Evolutionary conservation across 2,797 vertebrate genomes (phyloP), one percentile per base, ranked within the genome.

Genomic region (Lycodopsis pacificus): DNA sequence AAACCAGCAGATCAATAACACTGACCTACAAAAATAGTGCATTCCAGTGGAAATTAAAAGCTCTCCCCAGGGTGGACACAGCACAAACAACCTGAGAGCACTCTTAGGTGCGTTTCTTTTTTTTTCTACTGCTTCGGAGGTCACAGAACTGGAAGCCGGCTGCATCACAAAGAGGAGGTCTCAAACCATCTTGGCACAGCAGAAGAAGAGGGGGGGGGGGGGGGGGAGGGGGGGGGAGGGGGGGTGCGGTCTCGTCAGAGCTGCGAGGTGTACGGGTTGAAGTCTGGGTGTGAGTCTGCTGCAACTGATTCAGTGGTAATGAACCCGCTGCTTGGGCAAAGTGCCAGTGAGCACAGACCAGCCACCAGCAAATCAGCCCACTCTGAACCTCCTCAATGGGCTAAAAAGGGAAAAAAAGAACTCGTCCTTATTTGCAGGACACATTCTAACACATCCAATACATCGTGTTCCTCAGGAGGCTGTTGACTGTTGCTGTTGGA

Each of bases 211-310:
- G 51, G 42, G 54, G 19, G 7, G 13, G 58, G 13, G 13, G 7
- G 5, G 58, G 34, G 4, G 34, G 49, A 68, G 48, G 51, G 42
- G 54, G 19, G 7, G 13, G 58, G 13, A 7, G 7, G 5, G 58
- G 34, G 4, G 34, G n/a, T n/a, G 20, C 0, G 64, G 77, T 20
- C 59, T 70, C 36, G 38, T 76, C 83, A 17, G 65, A 69, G 82
- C 80, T 77, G 84, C 42, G 85, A 82, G 75, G 76, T 79, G 83
- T 88, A 65, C 30, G 77, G 72, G 80, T 73, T 85, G 79, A 79
- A 63, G 89, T 91, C 88, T 91, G 88, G 77, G 88, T 87, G 82
- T 91, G 83, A 80, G 82, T 87, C 86, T 90, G 83, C 76, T 88
- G 88, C 82, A 80, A 85, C 68, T 76, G 89, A 86, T 89, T 88